Base-by-base conservation (phyloP, 1,140 invertebrate genomes). In the Drosophila sproati region DNA sequence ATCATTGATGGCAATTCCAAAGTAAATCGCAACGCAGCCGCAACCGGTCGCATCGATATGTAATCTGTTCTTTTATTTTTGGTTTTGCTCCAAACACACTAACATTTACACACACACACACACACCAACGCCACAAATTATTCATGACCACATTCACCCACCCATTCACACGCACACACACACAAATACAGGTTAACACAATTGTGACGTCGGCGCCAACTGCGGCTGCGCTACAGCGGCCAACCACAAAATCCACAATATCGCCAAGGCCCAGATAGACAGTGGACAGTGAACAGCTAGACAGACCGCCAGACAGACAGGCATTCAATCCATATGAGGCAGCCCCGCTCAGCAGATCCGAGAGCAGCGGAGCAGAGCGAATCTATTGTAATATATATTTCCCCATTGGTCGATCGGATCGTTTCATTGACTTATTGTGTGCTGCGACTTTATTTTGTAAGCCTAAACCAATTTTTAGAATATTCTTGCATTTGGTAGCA, bases 1-100 rank as follows among this genome's bases (percentile, higher is more conserved):
- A 94, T 93, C 10, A 91, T 93, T 55, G 79, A 93, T 60, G 94
- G 94, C 43, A 94, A 94, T 89, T 94, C 94, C 50, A 94, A 93
- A 93, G 94, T 94, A 93, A 87, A 91, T 75, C 78, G 78, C 61
- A 74, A 90, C 68, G 50, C 51, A 50, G 51, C 62, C 7, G 10
- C 7, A 10, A 10, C 3, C 4, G 6, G 31, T 50, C 56, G 59
- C 20, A n/a, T 51, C 59, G 70, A 89, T 48, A 81, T 74, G 73
- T 81, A 75, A 83, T 80, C 45, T 31, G 70, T 81, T 73, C 78
- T 80, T 50, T 31, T 59, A 79, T 70, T 43, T 68, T 69, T 64
- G 71, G 29, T 77, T 57, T 64, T 34, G 73, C 39, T 5, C 51
- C 35, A 50, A 3, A 29, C 51, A 29, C 41, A 62, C 20, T n/a